Base-by-base conservation (phyloP, 2,797 vertebrate species). In the Buphagus erythrorhynchus region DNA sequence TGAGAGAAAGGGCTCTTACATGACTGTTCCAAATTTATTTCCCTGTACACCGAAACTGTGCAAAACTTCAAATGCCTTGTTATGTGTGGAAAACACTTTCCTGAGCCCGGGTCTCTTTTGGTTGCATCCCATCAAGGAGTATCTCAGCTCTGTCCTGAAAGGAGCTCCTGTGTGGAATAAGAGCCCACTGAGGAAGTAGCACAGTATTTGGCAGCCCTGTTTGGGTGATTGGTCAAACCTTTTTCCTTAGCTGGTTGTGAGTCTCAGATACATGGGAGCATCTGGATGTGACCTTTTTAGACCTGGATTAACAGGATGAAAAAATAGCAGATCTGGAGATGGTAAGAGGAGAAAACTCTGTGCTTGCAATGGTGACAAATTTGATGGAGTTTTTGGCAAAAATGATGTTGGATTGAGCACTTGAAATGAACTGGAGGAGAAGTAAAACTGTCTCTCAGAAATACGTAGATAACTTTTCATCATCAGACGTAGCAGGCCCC, bases 21-120 rank as follows among this genome's bases (percentile, higher is more conserved):
- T 25, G 25, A 43, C 16, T 63, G 2, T 46, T 62, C 11, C 29
- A 43, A 65, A 75, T 68, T 42, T 40, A 31, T 74, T 91, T 91
- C 61, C 33, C 58, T 26, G 69, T 43, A 24, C 6, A 5, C 4
- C 1, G 6, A 33, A 71, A 65, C 15, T 0, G 1, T 49, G 29
- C 29, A 67, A 57, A 88, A 49, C 14, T 68, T 61, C 3, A 42
- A 22, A 46, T 31, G 6, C 22, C 12, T 54, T 54, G 16, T 49
- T 82, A 6, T 45, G 10, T 29, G 46, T 65, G 49, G 9, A 49
- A 48, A 62, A 21, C 11, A 16, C 9, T 79, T 55, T 63, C 35
- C 31, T 55, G 45, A 90, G 43, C 7, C 9, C 1, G 1, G 3
- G 11, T 66, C 25, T 63, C 12, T 74, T 52, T 10, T 48, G 1